Percentiles rank a stretch among this genome's conserved stretches.
Conservation (phyloP, 2,113 vertebrate genomes). For the Tor tambroides region DNA sequence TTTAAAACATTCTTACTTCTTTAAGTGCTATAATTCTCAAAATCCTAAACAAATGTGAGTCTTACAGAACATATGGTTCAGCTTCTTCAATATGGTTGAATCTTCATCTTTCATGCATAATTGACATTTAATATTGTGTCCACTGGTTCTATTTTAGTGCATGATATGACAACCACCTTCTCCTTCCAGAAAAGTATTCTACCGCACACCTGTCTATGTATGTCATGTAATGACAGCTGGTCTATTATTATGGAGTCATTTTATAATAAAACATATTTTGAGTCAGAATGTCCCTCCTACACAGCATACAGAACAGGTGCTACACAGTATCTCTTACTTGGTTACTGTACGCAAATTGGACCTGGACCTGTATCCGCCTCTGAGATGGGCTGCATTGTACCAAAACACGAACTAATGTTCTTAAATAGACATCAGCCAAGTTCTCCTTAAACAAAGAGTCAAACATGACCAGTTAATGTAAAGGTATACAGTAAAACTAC, state of each 20-base stretch:
- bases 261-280: slow-evolving; percentile 11
- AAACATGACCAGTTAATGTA: not conserved
- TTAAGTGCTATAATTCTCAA: not conserved
- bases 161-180: not conserved
- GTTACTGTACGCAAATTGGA: not conserved
- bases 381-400: not conserved
- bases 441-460: not conserved
- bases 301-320: not conserved
- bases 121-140: not conserved
- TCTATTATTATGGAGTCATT: slow-evolving; percentile 1
- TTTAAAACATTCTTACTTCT: not conserved
- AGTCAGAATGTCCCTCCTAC: not conserved
- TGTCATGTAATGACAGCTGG: slow-evolving; percentile 1
- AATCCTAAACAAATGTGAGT: not conserved
- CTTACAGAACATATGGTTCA: not conserved
- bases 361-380: not conserved
- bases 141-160: not conserved
- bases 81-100: not conserved
- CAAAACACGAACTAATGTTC: not conserved
- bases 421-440: not conserved
- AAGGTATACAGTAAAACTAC: not conserved
- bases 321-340: not conserved
- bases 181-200: not conserved
- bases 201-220: slow-evolving; percentile 10
- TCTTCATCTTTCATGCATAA: not conserved